Evolutionary conservation across 30 jellyfish, hydroid and myxozoan genomes (phyloP).

Genomic region (Hydractinia symbiolongicarpus): DNA sequence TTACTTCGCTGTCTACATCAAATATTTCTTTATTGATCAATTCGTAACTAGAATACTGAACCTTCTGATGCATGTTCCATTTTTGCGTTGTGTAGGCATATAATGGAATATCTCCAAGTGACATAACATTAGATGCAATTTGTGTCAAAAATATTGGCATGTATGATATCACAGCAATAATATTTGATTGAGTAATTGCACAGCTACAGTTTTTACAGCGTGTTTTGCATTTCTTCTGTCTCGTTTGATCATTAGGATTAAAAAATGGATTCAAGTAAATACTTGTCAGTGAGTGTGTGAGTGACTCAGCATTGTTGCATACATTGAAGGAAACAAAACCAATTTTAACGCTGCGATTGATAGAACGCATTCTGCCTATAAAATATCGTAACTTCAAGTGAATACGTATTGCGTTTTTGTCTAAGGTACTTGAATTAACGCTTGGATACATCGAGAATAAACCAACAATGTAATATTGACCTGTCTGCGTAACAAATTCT

Average conservation of each 20-base stretch:
- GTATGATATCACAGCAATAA: not conserved
- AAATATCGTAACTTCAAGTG: conserved; percentile 5
- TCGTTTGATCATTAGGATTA: not conserved
- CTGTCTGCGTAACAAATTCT: not conserved
- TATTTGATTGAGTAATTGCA: not conserved
- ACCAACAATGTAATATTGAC: not conserved
- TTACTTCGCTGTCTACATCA: not conserved
- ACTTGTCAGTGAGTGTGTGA: not conserved
- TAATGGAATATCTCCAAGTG: not conserved
- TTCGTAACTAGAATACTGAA: not conserved
- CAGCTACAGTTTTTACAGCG: not conserved
- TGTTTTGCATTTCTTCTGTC: not conserved
- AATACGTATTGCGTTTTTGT: not conserved
- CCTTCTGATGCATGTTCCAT: not conserved
- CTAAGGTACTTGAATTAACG: not conserved
- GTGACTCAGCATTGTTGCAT: not conserved
- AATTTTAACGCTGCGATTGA: not conserved
- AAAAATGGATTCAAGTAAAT: not conserved
- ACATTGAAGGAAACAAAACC: not conserved
- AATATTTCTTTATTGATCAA: not conserved
- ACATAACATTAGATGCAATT: not conserved
- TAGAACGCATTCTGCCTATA: no score
- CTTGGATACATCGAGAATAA: not conserved
- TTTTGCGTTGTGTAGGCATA: not conserved
- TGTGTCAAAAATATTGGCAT: not conserved